These are phyloP conservation scores for Castor canadensis DNA, from an alignment of 2,113 vertebrate genomes.

Conservation along the genomic window DNA sequence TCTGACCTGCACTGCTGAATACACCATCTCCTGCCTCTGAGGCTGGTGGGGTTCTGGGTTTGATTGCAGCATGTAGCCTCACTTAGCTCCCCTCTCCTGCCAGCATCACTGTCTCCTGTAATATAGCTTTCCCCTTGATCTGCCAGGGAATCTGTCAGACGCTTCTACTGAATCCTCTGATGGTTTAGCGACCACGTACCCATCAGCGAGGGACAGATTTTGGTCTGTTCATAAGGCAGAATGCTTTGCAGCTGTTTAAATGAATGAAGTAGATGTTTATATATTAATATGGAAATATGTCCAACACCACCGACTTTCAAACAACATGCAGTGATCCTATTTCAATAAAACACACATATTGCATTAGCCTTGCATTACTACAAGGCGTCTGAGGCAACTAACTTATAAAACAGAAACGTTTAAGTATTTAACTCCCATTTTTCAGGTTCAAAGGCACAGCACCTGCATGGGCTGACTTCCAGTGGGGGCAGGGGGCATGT, in stretches of 20 bases:
- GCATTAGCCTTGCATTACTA: neutral
- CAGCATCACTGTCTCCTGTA: neutral
- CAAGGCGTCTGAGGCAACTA: neutral
- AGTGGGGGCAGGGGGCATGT: too few relatives aligned
- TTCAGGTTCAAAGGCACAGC: neutral
- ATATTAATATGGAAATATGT: neutral
- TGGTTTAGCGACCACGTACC: neutral
- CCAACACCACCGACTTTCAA: neutral
- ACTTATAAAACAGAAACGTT: neutral
- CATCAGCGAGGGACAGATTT: neutral
- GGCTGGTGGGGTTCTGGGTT: neutral
- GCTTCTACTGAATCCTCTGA: neutral
- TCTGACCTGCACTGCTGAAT: neutral
- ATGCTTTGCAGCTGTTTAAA: neutral
- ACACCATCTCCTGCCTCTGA: neutral
- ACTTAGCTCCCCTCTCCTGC: neutral
- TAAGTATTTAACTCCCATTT: neutral
- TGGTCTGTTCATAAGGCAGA: neutral
- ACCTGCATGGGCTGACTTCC: neutral
- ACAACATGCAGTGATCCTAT: neutral
- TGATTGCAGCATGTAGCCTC: neutral
- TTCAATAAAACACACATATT: neutral
- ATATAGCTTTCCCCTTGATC: neutral
- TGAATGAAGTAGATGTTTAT: neutral
- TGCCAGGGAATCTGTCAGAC: neutral